Evolutionary conservation across 1,140 invertebrate species (phyloP), one percentile per base, ranked within the genome.

Genomic region (Aporrectodea caliginosa): DNA sequence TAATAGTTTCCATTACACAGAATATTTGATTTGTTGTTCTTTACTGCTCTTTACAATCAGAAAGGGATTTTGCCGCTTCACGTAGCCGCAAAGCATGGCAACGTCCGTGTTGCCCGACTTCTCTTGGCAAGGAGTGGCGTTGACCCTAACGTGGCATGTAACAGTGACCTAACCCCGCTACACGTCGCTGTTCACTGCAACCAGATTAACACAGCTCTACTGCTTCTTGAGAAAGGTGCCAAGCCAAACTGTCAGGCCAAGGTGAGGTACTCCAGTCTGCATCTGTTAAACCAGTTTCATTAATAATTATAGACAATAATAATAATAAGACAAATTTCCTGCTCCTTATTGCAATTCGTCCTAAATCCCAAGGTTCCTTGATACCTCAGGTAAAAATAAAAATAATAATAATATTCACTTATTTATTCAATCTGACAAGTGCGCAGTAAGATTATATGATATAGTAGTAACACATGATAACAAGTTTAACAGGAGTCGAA

Each of bases 121-220:
- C 90, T 99, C 75, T 90, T 99, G 33, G 90, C 99, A 29, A 95
- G 98, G 87, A 93, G 93, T 87, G 95, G 95, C 80, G 96, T 97
- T 1, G 93, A 95, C 69, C 93, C 98, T 16, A 96, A 99, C 90
- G 93, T 96, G 30, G 95, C 97, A 85, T 98, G 97, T 85, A 99
- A 93, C 92, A 99, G 99, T 86, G 96, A 97, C 30, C 95, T 99
- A 73, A 99, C 98, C 0, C 97, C 98, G 1, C 90, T 99, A 31
- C 97, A 99, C 88, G 94, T 99, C 73, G 98, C 98, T 2, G 94
- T 96, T 34, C 98, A 99, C 88, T 99, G 99, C 86, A 98, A 99
- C 86, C 95, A 99, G 88, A 94, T 97, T 84, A 95, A 95, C 85
- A 95, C 99, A 16, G 96, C 95, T 12, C 91, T 97, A 43, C 91